Evolutionary conservation across 2,797 vertebrate genomes (phyloP).

Genomic region (Neosalanx taihuensis): DNA sequence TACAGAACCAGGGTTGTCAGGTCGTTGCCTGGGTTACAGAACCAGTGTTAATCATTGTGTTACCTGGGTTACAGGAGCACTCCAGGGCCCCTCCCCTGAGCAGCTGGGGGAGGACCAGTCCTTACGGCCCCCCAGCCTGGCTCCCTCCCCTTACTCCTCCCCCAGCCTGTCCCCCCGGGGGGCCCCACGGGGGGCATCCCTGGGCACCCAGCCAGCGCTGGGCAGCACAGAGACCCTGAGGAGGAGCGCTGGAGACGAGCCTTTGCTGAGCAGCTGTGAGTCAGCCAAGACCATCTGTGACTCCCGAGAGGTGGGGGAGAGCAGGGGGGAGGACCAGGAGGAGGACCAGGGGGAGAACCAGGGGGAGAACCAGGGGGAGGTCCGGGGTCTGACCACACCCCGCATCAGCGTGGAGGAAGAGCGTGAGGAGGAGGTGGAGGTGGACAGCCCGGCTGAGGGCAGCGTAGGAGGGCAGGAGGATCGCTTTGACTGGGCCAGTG

Average conservation of each 20-base stretch:
- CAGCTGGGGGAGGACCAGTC: constrained; percentile 61
- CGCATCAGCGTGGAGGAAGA: constrained; percentile 10
- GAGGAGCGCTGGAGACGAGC: constrained; percentile 72
- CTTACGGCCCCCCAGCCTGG: constrained; percentile 73
- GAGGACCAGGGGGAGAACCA: constrained; percentile 17
- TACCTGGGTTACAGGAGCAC: constrained; percentile 45
- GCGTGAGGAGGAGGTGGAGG: constrained; percentile 53
- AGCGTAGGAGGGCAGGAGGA: constrained; percentile 62
- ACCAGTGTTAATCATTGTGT: not conserved
- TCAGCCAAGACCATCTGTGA: constrained; percentile 88
- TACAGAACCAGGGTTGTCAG: too few relatives aligned
- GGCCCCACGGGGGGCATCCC: constrained; percentile 48
- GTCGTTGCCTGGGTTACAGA: too few relatives aligned
- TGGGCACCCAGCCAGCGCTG: constrained; percentile 56
- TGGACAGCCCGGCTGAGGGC: constrained; percentile 61
- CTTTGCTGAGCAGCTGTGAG: constrained; percentile 88
- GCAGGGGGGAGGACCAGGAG: constrained; percentile 46
- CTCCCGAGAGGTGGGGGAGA: constrained; percentile 49
- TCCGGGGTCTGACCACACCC: not conserved
- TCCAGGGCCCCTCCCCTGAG: constrained; percentile 59
- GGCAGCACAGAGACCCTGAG: constrained; percentile 76
- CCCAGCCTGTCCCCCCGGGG: constrained; percentile 56
- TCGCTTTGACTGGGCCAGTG: constrained; percentile 66
- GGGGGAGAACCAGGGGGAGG: constrained; percentile 28
- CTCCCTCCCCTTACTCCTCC: constrained; percentile 76